These are phyloP conservation scores for Felis catus DNA, from an alignment of 2,113 vertebrate genomes.

Conservation along the genomic window DNA sequence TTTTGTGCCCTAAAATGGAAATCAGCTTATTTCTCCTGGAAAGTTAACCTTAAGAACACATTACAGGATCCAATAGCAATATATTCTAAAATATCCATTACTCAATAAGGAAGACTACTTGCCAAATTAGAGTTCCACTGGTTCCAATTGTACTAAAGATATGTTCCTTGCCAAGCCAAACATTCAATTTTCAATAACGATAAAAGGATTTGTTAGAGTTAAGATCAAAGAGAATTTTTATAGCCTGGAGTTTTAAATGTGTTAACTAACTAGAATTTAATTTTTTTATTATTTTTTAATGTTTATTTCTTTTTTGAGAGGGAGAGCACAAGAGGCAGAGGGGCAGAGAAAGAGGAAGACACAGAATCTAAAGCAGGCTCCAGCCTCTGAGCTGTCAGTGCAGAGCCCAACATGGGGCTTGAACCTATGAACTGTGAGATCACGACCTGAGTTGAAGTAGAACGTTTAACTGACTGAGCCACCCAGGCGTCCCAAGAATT, in stretches of 20 bases:
- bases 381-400: no score
- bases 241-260: not conserved
- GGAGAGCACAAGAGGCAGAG: no score
- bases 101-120: slow-evolving; percentile 61
- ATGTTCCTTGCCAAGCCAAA: not conserved
- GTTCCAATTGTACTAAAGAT: slow-evolving; percentile 33
- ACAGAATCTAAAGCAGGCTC: no score
- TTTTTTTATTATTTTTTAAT: no score
- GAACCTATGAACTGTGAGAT: no score
- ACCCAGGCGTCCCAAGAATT: no score
- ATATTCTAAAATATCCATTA: slow-evolving; percentile 52
- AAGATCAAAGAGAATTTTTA: slow-evolving; percentile 47
- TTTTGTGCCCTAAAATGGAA: slow-evolving; percentile 56
- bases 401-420: no score
- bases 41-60: slow-evolving; percentile 36
- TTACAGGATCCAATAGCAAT: not conserved
- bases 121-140: slow-evolving; percentile 34
- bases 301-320: no score
- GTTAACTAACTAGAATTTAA: no score
- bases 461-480: no score
- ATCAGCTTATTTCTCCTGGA: slow-evolving; percentile 56
- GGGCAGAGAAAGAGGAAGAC: no score
- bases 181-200: slow-evolving; percentile 40
- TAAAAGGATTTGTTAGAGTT: not conserved
- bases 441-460: no score